phyloP scores from a whole-genome alignment of 1,140 invertebrate genomes.

The Lycorma delicatula region DNA sequence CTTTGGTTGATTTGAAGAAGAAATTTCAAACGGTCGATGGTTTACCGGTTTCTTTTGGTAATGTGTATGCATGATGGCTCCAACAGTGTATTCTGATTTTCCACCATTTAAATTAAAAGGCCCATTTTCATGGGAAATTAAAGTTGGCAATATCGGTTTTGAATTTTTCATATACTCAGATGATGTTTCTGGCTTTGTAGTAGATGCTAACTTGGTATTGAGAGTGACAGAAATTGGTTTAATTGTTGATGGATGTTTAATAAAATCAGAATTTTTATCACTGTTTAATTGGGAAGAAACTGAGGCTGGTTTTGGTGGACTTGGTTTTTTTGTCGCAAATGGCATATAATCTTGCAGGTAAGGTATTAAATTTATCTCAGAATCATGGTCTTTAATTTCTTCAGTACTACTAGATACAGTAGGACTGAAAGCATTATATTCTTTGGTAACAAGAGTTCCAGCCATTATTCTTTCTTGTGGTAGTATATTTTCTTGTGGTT shows the following conservation, averaged over 20 bases:
- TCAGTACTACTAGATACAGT: slow-evolving; percentile 25
- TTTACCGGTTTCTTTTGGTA: slow-evolving; percentile 24
- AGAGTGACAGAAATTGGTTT: slow-evolving; percentile 26
- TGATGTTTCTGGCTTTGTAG: slow-evolving; percentile 13
- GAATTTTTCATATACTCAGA: background rate
- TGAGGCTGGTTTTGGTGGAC: background rate
- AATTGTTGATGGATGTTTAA: slow-evolving; percentile 7
- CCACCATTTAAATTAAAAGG: slow-evolving; percentile 21
- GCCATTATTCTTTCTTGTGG: slow-evolving; percentile 16
- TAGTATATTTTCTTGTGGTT: slow-evolving; percentile 19
- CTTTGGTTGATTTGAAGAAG: slow-evolving; percentile 31
- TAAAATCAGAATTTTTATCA: background rate
- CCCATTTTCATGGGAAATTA: slow-evolving; percentile 12
- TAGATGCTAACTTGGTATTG: slow-evolving; percentile 17
- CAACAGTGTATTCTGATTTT: slow-evolving; percentile 36
- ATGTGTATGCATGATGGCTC: slow-evolving; percentile 35
- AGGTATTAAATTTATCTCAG: slow-evolving; percentile 37
- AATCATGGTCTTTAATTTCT: slow-evolving; percentile 24
- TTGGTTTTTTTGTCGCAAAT: slow-evolving; percentile 36
- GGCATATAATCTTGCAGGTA: slow-evolving; percentile 45
- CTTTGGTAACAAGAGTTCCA: slow-evolving; percentile 17
- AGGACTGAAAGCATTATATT: slow-evolving; percentile 29
- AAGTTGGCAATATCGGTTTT: background rate
- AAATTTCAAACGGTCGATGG: slow-evolving; percentile 19
- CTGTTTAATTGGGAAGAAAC: background rate